Conservation (phyloP, 1,140 invertebrate genomes). For the Xylocopa sonorina region DNA sequence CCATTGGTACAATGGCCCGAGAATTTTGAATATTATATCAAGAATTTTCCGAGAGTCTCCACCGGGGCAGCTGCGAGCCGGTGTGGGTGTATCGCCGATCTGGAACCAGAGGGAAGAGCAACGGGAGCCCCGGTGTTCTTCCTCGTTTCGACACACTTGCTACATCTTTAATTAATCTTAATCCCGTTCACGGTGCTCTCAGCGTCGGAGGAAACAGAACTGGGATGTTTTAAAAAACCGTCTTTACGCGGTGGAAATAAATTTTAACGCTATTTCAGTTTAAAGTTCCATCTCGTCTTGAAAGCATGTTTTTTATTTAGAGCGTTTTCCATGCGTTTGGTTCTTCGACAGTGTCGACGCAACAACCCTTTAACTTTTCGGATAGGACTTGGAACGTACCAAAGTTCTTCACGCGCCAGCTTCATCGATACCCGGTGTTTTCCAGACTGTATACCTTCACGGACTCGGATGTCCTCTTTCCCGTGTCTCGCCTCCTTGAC, state of each 20-base stretch:
- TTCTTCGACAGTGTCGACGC: background rate
- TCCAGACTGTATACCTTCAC: conserved; percentile 13
- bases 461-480: conserved; percentile 6
- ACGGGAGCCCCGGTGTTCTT: background rate
- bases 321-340: too few relatives aligned
- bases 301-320: too few relatives aligned
- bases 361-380: background rate
- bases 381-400: background rate
- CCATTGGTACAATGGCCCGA: conserved; percentile 49
- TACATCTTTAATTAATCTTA: conserved; percentile 46
- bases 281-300: too few relatives aligned
- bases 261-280: too few relatives aligned
- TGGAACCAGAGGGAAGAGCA: conserved; percentile 35
- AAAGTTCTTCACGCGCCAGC: conserved; percentile 22
- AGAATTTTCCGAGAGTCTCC: conserved; percentile 55
- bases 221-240: too few relatives aligned
- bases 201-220: too few relatives aligned
- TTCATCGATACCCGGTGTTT: conserved; percentile 12
- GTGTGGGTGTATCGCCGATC: conserved; percentile 34
- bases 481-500: background rate
- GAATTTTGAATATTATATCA: conserved; percentile 65
- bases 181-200: background rate
- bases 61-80: conserved; percentile 42
- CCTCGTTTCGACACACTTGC: background rate
- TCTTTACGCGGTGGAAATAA: too few relatives aligned